Evolutionary conservation across 2,113 vertebrate genomes (phyloP).

Genomic region (Spea bombifrons): DNA sequence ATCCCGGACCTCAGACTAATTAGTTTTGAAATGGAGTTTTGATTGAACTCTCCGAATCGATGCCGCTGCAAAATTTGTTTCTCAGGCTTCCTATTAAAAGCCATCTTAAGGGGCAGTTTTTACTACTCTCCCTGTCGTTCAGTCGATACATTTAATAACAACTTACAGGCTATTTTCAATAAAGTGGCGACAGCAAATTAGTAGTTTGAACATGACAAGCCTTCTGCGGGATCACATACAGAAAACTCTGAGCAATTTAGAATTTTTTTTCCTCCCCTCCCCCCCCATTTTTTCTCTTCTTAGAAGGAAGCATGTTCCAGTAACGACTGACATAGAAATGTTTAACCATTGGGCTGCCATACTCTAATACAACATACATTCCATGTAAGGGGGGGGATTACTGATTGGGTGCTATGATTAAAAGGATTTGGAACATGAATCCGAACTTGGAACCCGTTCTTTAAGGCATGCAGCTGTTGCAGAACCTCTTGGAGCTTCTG

Average conservation of each 20-base stretch:
- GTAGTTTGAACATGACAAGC: conserved; percentile 82
- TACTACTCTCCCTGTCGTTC: conserved; percentile 83
- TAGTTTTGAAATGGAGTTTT: conserved; percentile 99
- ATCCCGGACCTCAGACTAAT: conserved; percentile 95
- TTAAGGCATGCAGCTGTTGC: background rate
- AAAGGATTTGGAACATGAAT: too few species aligned
- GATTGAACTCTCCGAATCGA: conserved; percentile 98
- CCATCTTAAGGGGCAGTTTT: conserved; percentile 85
- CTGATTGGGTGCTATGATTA: too few species aligned
- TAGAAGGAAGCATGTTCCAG: conserved; percentile 20
- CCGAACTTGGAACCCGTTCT: too few species aligned
- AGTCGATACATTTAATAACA: conserved; percentile 90
- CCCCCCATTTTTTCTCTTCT: background rate
- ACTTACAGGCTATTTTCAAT: conserved; percentile 86
- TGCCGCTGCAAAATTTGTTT: conserved; percentile 96
- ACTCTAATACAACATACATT: too few species aligned
- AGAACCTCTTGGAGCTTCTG: conserved; percentile 17
- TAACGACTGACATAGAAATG: too few species aligned
- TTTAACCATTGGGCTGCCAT: too few species aligned
- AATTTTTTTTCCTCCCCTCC: conserved; percentile 55
- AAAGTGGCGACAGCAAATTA: conserved; percentile 85
- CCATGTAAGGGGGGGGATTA: too few species aligned
- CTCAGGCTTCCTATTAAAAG: conserved; percentile 89
- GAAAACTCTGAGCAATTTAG: conserved; percentile 80
- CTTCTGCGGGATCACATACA: conserved; percentile 75